Evolutionary conservation across 2,797 vertebrate species (phyloP), one percentile per base, ranked within the genome.

Genomic region (Halcyon smyrnensis): DNA sequence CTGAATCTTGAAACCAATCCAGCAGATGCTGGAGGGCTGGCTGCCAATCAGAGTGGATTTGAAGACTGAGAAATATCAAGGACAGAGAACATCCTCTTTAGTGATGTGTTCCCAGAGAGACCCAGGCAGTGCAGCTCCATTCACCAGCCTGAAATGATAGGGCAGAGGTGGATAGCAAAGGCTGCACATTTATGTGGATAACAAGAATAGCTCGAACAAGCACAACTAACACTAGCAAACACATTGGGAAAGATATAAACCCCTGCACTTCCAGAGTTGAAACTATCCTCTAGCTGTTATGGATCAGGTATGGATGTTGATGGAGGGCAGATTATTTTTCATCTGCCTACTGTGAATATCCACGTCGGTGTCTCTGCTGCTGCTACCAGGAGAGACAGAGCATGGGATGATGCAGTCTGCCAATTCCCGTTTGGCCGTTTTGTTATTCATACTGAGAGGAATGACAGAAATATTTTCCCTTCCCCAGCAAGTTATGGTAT

Each of bases 51-150:
- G 90, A 46, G 32, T 76, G 69, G 74, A 81, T 96, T 85, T 95
- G 90, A 94, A 89, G 93, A 51, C 90, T 91, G 68, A 87, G 78
- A 89, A 94, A 60, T 54, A 95, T 62, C 96, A 95, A 97, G 96
- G 95, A 94, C 92, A 73, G 57, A 87, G 75, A 73, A 87, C 48
- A 95, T 84, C 51, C 81, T 95, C 82, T 89, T 84, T 84, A 87
- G 81, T 23, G 68, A 83, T 65, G 69, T 18, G 65, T 48, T 95
- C 84, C 57, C 78, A 84, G 78, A 43, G 65, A 93, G 81, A 73
- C n/a, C 65, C 8, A 0, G 69, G 32, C 65, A 86, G 59, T 3
- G 65, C 60, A 65, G 88, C 30, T 94, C 84, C 68, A 78, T 91
- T 91, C 88, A 75, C 84, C 57, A 45, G 73, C 82, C 89, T 4